Evolutionary conservation across 2,888 invertebrate genomes (phyloP).

Genomic region (Patella pellucida): DNA sequence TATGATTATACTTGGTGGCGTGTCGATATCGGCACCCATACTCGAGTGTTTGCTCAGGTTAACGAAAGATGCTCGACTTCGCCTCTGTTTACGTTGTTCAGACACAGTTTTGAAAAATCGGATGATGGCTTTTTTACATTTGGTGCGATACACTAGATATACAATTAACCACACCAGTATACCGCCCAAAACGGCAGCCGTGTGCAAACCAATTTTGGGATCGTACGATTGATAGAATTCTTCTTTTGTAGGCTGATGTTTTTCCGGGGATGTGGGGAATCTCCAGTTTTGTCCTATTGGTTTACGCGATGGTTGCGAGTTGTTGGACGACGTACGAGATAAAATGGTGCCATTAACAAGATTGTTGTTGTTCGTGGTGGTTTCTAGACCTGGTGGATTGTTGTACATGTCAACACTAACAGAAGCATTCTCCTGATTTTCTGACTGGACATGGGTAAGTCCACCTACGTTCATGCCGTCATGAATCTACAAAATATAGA

Average conservation of each 20-base stretch:
- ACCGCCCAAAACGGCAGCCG: slow-evolving; percentile 52
- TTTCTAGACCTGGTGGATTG: slow-evolving; percentile 16
- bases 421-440: slow-evolving; percentile 27
- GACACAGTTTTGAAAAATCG: slow-evolving; percentile 11
- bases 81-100: background rate
- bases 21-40: background rate
- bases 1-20: background rate
- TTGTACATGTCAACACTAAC: slow-evolving; percentile 21
- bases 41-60: background rate
- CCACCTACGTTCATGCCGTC: slow-evolving; percentile 54
- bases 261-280: slow-evolving; percentile 20
- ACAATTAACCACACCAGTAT: slow-evolving; percentile 50
- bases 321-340: background rate
- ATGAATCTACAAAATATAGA: slow-evolving; percentile 45
- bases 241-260: slow-evolving; percentile 24
- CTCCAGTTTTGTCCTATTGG: slow-evolving; percentile 7
- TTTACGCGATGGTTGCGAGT: background rate
- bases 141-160: slow-evolving; percentile 50
- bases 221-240: slow-evolving; percentile 51
- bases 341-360: background rate
- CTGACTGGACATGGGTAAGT: slow-evolving; percentile 26
- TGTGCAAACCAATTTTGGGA: slow-evolving; percentile 54
- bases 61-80: slow-evolving; percentile 2
- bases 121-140: slow-evolving; percentile 41
- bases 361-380: background rate